Evolutionary conservation across 2,888 invertebrate species (phyloP).

Genomic region (Tenthredo notha): DNA sequence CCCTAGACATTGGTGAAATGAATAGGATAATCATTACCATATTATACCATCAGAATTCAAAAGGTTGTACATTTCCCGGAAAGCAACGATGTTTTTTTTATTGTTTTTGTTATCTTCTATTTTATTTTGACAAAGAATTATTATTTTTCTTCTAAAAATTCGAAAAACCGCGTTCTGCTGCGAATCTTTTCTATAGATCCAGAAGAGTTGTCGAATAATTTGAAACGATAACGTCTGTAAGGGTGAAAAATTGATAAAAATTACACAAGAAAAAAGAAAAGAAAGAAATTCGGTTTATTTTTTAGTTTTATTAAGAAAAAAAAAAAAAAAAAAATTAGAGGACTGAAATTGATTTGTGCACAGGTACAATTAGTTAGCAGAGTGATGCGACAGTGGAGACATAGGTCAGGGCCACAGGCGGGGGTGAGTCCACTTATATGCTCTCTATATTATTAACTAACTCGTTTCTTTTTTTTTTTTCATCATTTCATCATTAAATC

Average conservation of each 20-base stretch:
- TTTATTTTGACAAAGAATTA: neutral
- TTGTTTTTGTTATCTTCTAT: neutral
- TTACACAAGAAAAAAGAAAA: neutral
- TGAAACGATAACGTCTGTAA: neutral
- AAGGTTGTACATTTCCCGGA: neutral
- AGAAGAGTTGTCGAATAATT: neutral
- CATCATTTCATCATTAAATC: neutral
- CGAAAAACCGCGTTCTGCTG: too few relatives aligned
- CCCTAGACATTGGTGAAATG: neutral
- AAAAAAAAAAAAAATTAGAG: conserved; percentile 10
- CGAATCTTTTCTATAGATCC: too few relatives aligned
- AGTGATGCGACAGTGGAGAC: conserved; percentile 46
- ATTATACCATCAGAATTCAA: neutral
- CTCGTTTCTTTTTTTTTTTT: neutral
- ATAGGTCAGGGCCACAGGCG: conserved; percentile 27
- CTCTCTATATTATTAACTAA: neutral
- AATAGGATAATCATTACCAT: neutral
- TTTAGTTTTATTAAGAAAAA: neutral
- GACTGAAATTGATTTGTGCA: conserved; percentile 30
- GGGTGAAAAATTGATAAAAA: neutral
- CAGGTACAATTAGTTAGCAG: conserved; percentile 48
- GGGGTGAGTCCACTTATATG: conserved; percentile 28
- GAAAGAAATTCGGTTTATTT: conserved; percentile 4
- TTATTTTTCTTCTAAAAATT: too few relatives aligned
- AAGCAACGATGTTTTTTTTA: neutral